Percentiles rank a stretch among this genome's conserved stretches.
Conservation (phyloP, 2,888 invertebrate genomes). For the Pachydiplax longipennis region DNA sequence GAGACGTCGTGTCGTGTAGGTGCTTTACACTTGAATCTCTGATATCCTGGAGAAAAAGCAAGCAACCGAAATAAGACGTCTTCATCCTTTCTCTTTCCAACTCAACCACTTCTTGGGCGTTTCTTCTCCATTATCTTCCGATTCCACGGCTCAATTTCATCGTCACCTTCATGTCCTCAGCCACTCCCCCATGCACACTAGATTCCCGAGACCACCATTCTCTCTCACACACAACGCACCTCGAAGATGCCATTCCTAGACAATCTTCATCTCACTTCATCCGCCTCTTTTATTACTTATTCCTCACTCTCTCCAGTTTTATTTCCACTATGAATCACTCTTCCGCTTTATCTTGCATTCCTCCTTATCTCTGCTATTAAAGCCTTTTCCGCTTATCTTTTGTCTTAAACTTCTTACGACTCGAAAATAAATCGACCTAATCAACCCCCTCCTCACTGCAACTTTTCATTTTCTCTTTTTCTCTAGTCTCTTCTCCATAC, state of each 20-base stretch:
- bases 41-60: not conserved
- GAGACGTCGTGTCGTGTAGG: not conserved
- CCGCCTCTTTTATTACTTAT: not conserved
- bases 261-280: not conserved
- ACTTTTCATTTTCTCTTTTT: not conserved
- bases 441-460: not conserved
- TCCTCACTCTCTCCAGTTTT: not conserved
- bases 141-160: not conserved
- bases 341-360: not conserved
- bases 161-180: not conserved
- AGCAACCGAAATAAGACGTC: not conserved
- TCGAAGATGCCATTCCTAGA: not conserved
- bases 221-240: not conserved
- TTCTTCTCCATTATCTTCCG: not conserved
- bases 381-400: not conserved
- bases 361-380: not conserved
- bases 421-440: not conserved
- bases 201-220: not conserved
- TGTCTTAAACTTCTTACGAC: not conserved
- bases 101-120: not conserved
- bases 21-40: not conserved
- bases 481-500: not conserved
- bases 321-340: not conserved
- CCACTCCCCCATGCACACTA: not conserved
- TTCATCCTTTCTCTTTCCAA: not conserved